Base-by-base conservation (phyloP, 2,888 invertebrate species). In the Acanthosoma haemorrhoidale region DNA sequence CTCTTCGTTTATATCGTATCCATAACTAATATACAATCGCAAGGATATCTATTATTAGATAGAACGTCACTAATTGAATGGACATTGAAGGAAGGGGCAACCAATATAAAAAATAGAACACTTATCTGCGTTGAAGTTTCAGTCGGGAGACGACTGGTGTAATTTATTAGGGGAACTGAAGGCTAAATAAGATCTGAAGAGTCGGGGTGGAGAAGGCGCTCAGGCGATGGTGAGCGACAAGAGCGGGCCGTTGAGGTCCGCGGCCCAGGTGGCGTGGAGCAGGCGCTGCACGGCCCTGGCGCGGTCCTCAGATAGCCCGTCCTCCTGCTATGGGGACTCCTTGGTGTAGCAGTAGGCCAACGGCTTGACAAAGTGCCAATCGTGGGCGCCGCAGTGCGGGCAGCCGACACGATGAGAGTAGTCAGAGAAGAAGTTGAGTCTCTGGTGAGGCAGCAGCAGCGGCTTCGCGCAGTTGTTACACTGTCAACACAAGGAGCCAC, bases 321-420 rank as follows among this genome's bases (percentile, higher is more conserved):
- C 75, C 74, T 85, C 86, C 88, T 88, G 92, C 91, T 92, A 92
- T 89, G 92, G 91, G 89, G 90, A 89, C 75, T 87, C 87, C 16
- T 90, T 88, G 78, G 89, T 87, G 85, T 89, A 93, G 84, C 92
- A 92, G 81, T 88, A 88, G 74, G 86, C 84, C 78, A 96, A 84
- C 68, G 94, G 91, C 84, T 95, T 95, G 76, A 96, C 94, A 84
- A 96, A 96, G 84, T 97, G 96, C 70, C 91, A 91, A 83, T 96
- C 96, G 77, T 90, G 85, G 68, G 88, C 87, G 77, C 90, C 88
- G 84, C 96, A 97, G 81, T 91, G 91, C 38, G 94, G 94, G 82
- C 97, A 97, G 76, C 91, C 88, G 79, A 93, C 88, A 77, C 90
- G 88, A 80, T 92, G 93, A 79, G 93, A 94, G 84, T 96, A 96